A percentile compares a stretch with the other conserved stretches of the same genome.
phyloP scores from a whole-genome alignment of 2,888 invertebrate genomes.

The Ommatoiulus sabulosus region DNA sequence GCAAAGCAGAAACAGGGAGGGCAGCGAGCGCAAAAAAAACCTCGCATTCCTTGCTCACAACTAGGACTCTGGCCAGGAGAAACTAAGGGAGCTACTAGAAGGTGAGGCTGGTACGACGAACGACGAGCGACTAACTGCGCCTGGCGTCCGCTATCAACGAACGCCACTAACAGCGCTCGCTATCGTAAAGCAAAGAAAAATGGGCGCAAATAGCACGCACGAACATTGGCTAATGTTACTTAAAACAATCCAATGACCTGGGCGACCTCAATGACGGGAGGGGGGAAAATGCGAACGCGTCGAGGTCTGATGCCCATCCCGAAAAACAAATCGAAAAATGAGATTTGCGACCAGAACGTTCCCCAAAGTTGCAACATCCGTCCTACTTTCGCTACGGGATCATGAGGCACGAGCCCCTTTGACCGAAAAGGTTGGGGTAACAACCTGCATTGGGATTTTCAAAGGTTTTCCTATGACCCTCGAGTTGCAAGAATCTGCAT shows the following conservation, averaged over 20 bases:
- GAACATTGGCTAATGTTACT: not conserved
- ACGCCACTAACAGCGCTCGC: not conserved
- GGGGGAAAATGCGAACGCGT: not conserved
- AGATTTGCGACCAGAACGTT: not conserved
- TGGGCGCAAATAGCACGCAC: not conserved
- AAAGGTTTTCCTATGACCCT: not conserved
- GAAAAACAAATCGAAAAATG: not conserved
- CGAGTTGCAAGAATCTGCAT: too few relatives aligned
- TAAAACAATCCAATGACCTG: not conserved
- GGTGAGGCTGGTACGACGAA: not conserved
- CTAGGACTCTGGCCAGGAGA: conserved; percentile 10
- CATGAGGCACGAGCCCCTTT: not conserved
- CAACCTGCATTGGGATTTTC: not conserved
- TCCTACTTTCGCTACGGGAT: not conserved
- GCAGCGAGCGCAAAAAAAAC: not conserved
- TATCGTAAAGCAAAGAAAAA: not conserved
- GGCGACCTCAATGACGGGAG: not conserved
- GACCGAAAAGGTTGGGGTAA: not conserved
- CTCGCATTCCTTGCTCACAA: not conserved
- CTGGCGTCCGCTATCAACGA: not conserved
- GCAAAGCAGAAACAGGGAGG: not conserved
- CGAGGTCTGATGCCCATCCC: not conserved
- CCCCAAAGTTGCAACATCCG: not conserved
- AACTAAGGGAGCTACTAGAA: not conserved
- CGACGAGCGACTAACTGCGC: not conserved